A percentile compares a stretch with the other conserved stretches of the same genome.
Evolutionary conservation across 2,888 invertebrate species (phyloP).

Genomic region (Gari tellinella): DNA sequence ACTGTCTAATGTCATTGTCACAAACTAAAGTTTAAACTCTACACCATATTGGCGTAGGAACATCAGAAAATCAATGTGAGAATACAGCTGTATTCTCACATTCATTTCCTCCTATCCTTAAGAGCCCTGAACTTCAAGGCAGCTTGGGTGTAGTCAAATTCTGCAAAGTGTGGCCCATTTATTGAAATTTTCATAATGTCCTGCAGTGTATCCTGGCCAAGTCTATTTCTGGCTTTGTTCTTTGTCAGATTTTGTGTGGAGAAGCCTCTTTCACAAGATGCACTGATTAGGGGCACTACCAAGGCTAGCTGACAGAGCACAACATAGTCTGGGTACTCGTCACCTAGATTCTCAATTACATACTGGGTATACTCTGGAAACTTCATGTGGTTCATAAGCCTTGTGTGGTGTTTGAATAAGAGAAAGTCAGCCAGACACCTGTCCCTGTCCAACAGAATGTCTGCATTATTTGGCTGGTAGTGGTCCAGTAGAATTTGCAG

Average conservation of each 20-base stretch:
- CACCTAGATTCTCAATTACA: conserved; percentile 3
- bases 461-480: conserved; percentile 6
- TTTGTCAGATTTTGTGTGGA: conserved; percentile 8
- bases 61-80: no score
- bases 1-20: no score
- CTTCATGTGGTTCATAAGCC: background rate
- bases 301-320: background rate
- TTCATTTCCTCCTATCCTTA: conserved; percentile 5
- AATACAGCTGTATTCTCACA: no score
- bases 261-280: conserved; percentile 9
- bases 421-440: conserved; percentile 10
- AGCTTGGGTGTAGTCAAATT: conserved; percentile 11
- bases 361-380: conserved; percentile 10
- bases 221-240: conserved; percentile 5
- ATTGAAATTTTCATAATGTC: conserved; percentile 4
- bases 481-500: conserved; percentile 7
- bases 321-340: conserved; percentile 10
- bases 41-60: no score
- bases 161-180: conserved; percentile 12
- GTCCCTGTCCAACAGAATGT: conserved; percentile 1
- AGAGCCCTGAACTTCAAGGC: conserved; percentile 8
- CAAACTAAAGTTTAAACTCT: no score
- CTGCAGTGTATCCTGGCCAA: conserved; percentile 8
- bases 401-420: conserved; percentile 3
- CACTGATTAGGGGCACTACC: conserved; percentile 5